A percentile compares a stretch with the other conserved stretches of the same genome.
phyloP scores from a whole-genome alignment of 2,797 vertebrate species.

The Pangasius larnaudii region DNA sequence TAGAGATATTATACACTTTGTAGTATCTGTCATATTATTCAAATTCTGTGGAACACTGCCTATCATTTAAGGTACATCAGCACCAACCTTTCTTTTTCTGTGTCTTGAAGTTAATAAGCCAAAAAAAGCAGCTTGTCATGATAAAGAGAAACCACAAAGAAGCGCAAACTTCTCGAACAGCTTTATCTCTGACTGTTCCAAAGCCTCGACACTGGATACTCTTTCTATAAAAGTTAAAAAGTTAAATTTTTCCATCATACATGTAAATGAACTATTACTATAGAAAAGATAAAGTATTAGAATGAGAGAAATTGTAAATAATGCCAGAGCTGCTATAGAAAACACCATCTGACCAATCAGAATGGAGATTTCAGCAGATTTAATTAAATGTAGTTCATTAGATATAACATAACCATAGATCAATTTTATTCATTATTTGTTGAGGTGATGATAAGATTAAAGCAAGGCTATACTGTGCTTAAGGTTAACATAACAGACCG shows the following conservation, averaged over 20 bases:
- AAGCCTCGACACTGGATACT: too few species aligned
- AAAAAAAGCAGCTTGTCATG: too few species aligned
- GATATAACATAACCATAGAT: not conserved
- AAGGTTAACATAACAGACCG: not conserved
- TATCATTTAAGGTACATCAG: not conserved
- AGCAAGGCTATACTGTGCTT: not conserved
- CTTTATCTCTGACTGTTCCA: too few species aligned
- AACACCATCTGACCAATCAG: not conserved
- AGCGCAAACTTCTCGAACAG: too few species aligned
- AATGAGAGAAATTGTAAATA: not conserved
- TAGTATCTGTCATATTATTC: too few species aligned
- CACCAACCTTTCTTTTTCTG: not conserved
- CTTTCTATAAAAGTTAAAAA: too few species aligned
- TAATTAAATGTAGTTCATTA: not conserved
- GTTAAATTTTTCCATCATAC: too few species aligned
- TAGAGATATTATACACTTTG: too few species aligned
- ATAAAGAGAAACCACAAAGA: not conserved
- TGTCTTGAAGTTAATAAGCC: not conserved
- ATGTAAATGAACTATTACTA: too few species aligned
- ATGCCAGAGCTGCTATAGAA: not conserved
- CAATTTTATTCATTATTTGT: not conserved
- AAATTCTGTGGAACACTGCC: not conserved
- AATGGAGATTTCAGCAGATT: too few species aligned
- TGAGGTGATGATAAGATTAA: not conserved
- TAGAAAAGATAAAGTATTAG: too few species aligned